phyloP scores from a whole-genome alignment of 1,140 invertebrate species.

The Riptortus pedestris region DNA sequence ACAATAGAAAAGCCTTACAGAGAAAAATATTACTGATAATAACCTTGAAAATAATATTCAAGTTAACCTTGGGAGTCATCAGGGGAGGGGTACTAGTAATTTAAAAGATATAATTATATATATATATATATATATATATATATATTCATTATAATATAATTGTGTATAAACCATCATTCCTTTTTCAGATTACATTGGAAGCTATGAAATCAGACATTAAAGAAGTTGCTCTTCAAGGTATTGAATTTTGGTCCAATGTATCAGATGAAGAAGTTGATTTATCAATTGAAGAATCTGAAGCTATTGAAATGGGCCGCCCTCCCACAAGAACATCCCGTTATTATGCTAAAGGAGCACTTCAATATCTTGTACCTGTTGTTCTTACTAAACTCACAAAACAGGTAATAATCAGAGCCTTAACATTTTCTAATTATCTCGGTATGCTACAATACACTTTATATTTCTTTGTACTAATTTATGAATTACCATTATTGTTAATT shows the following conservation, averaged over 20 bases:
- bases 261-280: constrained; percentile 98
- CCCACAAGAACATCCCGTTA: constrained; percentile 78
- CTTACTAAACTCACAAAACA: constrained; percentile 92
- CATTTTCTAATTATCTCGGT: background rate
- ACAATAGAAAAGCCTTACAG: too few species aligned
- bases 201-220: constrained; percentile 96
- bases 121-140: too few species aligned
- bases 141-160: too few species aligned
- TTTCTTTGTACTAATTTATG: too few species aligned
- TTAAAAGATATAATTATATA: too few species aligned
- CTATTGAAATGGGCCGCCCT: constrained; percentile 79
- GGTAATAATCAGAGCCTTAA: constrained; percentile 35
- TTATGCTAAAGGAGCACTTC: constrained; percentile 93
- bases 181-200: constrained; percentile 79
- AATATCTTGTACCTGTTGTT: constrained; percentile 88
- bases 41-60: too few species aligned
- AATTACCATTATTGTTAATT: too few species aligned
- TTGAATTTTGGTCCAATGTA: constrained; percentile 99
- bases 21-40: too few species aligned
- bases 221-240: constrained; percentile 94
- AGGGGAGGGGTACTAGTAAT: too few species aligned
- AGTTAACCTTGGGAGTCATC: too few species aligned
- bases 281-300: constrained; percentile 88
- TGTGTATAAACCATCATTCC: too few species aligned
- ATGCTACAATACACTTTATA: background rate